phyloP scores from a whole-genome alignment of 2,113 vertebrate species.

The Sigmodon hispidus region DNA sequence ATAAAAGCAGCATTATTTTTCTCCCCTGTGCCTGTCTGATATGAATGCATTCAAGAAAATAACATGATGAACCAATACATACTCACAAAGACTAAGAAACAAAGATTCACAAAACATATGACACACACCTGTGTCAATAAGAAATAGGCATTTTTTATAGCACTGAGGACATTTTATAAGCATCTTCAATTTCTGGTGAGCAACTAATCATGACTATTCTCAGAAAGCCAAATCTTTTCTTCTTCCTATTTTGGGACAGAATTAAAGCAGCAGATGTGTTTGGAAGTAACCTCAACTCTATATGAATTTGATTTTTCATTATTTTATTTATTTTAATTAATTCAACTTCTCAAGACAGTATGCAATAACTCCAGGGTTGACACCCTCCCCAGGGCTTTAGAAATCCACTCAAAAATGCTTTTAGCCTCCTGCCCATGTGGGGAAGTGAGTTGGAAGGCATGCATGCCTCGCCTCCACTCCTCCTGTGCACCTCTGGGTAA shows the following conservation, averaged over 20 bases:
- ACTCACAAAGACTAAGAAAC: not conserved
- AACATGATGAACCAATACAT: not conserved
- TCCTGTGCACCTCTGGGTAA: slow-evolving; percentile 64
- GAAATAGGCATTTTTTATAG: slow-evolving; percentile 32
- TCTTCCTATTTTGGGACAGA: slow-evolving; percentile 19
- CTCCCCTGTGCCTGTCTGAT: not conserved
- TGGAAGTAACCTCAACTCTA: slow-evolving; percentile 1
- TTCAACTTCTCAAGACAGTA: slow-evolving; percentile 32
- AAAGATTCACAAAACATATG: not conserved
- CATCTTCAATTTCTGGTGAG: not conserved
- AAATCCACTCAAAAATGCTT: not conserved
- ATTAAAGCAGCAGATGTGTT: slow-evolving; percentile 40
- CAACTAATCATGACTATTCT: not conserved
- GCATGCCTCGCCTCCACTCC: not conserved
- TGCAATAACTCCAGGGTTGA: not conserved
- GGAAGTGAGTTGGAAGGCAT: not conserved
- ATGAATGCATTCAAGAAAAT: not conserved
- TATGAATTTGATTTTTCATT: slow-evolving; percentile 49
- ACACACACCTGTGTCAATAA: not conserved
- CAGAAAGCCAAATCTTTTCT: slow-evolving; percentile 23
- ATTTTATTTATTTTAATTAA: slow-evolving; percentile 58
- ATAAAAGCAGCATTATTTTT: slow-evolving; percentile 9
- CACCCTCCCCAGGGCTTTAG: slow-evolving; percentile 7
- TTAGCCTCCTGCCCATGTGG: not conserved
- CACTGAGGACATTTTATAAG: not conserved